These are phyloP conservation scores for Brachyptera risi DNA, from an alignment of 2,888 invertebrate genomes.

Conservation along the genomic window DNA sequence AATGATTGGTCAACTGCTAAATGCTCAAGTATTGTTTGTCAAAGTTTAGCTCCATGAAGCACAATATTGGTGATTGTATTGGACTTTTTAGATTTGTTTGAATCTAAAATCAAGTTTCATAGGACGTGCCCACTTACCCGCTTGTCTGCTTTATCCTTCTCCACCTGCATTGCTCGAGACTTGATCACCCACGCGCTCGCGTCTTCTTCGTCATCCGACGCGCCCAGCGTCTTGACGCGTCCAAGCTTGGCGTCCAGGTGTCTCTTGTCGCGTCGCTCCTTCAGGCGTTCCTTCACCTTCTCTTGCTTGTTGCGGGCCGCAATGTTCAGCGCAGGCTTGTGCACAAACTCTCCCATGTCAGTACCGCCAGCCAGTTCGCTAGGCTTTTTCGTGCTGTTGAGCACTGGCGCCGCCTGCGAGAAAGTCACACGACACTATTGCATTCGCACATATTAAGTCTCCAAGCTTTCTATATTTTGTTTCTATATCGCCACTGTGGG, in stretches of 20 bases:
- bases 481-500: no score
- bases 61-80: no score
- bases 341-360: conserved; percentile 73
- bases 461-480: no score
- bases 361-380: conserved; percentile 39
- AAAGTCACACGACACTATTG: no score
- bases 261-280: conserved; percentile 73
- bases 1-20: no score
- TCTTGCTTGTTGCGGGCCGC: conserved; percentile 70
- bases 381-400: neutral
- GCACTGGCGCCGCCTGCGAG: neutral
- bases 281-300: conserved; percentile 75
- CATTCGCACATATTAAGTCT: no score
- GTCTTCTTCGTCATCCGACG: conserved; percentile 70
- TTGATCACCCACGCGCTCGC: conserved; percentile 78
- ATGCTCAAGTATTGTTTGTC: no score
- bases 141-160: conserved; percentile 80
- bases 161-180: conserved; percentile 68
- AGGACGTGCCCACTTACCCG: conserved; percentile 63
- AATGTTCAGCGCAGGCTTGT: conserved; percentile 74
- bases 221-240: conserved; percentile 60
- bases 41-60: no score
- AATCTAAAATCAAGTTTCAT: no score
- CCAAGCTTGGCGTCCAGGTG: conserved; percentile 64
- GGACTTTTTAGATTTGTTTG: no score